These are phyloP conservation scores for Spodoptera litura DNA, from an alignment of 1,140 invertebrate genomes.

Conservation along the genomic window DNA sequence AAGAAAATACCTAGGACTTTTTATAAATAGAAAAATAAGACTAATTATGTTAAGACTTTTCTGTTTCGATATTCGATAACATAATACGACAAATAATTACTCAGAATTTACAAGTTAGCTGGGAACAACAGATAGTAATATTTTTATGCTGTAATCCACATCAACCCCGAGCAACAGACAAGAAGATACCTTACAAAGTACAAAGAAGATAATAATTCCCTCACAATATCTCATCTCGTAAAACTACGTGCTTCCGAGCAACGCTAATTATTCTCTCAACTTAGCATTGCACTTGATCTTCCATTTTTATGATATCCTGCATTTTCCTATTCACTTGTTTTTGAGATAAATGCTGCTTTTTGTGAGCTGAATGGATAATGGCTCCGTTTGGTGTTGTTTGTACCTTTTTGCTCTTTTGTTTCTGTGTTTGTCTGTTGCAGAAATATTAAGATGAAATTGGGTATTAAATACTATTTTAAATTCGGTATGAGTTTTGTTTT, in stretches of 20 bases:
- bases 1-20: too few species aligned
- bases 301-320: constrained; percentile 34
- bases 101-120: too few species aligned
- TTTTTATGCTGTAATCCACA: too few species aligned
- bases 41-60: too few species aligned
- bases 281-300: constrained; percentile 31
- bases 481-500: too few species aligned
- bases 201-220: constrained; percentile 3
- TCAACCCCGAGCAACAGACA: too few species aligned
- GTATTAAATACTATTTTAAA: too few species aligned
- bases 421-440: not conserved
- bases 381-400: constrained; percentile 34
- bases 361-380: constrained; percentile 43
- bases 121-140: too few species aligned
- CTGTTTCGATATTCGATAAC: too few species aligned
- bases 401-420: not conserved
- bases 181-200: constrained; percentile 2
- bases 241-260: constrained; percentile 27
- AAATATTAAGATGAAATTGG: too few species aligned
- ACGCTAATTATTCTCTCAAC: constrained; percentile 45
- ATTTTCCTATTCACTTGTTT: constrained; percentile 25
- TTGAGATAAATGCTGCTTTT: constrained; percentile 46
- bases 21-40: too few species aligned
- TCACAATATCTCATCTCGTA: constrained; percentile 38
- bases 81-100: too few species aligned